Conservation (phyloP, 1,140 invertebrate genomes). For the Metopolophium dirhodum region DNA sequence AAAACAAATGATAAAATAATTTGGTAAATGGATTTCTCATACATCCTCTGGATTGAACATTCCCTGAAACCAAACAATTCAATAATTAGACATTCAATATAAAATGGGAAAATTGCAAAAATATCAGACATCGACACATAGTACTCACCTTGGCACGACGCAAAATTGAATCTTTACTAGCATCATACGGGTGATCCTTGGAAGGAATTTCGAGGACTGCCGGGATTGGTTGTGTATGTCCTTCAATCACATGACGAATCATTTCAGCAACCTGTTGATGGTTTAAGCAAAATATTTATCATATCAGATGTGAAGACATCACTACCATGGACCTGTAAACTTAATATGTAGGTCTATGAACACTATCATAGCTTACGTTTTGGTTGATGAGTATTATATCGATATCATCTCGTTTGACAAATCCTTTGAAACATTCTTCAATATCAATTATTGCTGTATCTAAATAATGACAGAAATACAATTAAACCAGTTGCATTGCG, state of each 20-base stretch:
- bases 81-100: slow-evolving; percentile 11
- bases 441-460: slow-evolving; percentile 95
- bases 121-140: not conserved
- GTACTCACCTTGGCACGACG: slow-evolving; percentile 83
- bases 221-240: slow-evolving; percentile 90
- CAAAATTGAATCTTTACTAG: slow-evolving; percentile 96
- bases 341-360: too few species aligned
- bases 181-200: slow-evolving; percentile 99
- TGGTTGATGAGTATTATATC: slow-evolving; percentile 99
- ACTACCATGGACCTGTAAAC: not conserved
- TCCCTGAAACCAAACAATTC: slow-evolving; percentile 69
- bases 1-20: slow-evolving; percentile 54
- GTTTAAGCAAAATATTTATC: not conserved
- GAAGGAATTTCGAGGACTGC: slow-evolving; percentile 98
- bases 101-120: not conserved
- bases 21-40: slow-evolving; percentile 21
- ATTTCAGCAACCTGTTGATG: slow-evolving; percentile 85
- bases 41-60: slow-evolving; percentile 85
- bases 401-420: slow-evolving; percentile 95
- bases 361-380: slow-evolving; percentile 71
- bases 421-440: slow-evolving; percentile 96
- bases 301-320: slow-evolving; percentile 8
- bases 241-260: slow-evolving; percentile 96
- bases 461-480: slow-evolving; percentile 64
- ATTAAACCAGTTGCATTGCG: not conserved